Conservation (phyloP, 35 echinoderm and acorn worm species). For the Lytechinus variegatus region DNA sequence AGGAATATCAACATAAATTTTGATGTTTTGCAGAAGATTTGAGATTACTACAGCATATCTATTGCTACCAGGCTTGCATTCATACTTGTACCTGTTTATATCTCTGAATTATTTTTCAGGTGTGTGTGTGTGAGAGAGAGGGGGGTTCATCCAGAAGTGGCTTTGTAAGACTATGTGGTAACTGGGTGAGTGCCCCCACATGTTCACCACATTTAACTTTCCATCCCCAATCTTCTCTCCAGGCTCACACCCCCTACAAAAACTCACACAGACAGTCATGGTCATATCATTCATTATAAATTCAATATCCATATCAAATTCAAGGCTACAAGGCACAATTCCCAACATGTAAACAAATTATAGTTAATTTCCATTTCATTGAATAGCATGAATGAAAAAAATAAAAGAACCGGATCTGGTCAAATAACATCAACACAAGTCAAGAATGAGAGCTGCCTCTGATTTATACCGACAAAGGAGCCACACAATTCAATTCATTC, state of each 20-base stretch:
- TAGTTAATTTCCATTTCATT: neutral
- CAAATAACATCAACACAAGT: neutral
- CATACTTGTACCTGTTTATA: too few species aligned
- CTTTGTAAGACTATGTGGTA: too few species aligned
- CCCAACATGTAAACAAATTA: neutral
- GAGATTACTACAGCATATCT: neutral
- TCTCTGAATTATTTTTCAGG: too few species aligned
- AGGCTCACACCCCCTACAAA: neutral
- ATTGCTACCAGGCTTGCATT: neutral
- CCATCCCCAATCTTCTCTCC: neutral
- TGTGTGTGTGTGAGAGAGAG: too few species aligned
- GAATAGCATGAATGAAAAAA: neutral
- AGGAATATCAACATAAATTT: neutral
- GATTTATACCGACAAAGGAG: neutral
- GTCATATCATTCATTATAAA: neutral
- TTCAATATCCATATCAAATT: neutral
- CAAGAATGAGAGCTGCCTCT: neutral
- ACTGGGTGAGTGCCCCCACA: neutral
- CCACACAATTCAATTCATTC: neutral
- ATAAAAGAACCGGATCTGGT: neutral
- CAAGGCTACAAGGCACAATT: neutral
- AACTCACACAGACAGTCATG: neutral
- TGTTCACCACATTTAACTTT: neutral
- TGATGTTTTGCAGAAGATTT: neutral
- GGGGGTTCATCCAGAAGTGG: too few species aligned